Percentiles rank a stretch among this genome's conserved stretches.
phyloP scores from a whole-genome alignment of 2,113 vertebrate genomes.

The Dromiciops gliroides region DNA sequence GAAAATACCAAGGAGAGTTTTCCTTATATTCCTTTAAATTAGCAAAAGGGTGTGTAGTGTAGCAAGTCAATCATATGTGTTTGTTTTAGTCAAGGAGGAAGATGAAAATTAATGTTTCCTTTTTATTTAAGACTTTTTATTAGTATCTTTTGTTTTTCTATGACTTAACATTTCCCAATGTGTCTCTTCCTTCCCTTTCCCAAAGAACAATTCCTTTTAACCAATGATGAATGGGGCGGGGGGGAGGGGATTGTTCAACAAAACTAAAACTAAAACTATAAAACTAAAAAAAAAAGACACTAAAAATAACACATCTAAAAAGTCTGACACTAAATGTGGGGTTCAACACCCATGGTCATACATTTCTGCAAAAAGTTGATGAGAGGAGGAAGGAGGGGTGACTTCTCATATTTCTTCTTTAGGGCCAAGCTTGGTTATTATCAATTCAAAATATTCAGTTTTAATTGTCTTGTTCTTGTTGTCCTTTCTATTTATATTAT shows the following conservation, averaged over 20 bases:
- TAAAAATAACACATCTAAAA: too few species aligned
- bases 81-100: conserved; percentile 25
- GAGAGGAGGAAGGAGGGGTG: background rate
- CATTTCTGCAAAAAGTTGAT: background rate
- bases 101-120: background rate
- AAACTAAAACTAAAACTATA: background rate
- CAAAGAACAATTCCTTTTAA: background rate
- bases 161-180: background rate
- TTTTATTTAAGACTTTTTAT: background rate
- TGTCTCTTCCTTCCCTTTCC: background rate
- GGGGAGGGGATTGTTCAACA: background rate
- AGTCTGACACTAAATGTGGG: background rate
- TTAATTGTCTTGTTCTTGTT: too few species aligned
- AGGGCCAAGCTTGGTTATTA: background rate
- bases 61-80: background rate
- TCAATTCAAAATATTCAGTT: too few species aligned
- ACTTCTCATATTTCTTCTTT: background rate
- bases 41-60: background rate
- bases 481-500: background rate
- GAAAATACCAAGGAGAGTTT: conserved; percentile 21
- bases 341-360: background rate
- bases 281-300: too few species aligned
- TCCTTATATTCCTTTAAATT: background rate
- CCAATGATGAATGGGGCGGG: background rate
- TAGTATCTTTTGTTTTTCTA: background rate